phyloP scores from a whole-genome alignment of 1,140 invertebrate species.

The Helicoverpa armigera region DNA sequence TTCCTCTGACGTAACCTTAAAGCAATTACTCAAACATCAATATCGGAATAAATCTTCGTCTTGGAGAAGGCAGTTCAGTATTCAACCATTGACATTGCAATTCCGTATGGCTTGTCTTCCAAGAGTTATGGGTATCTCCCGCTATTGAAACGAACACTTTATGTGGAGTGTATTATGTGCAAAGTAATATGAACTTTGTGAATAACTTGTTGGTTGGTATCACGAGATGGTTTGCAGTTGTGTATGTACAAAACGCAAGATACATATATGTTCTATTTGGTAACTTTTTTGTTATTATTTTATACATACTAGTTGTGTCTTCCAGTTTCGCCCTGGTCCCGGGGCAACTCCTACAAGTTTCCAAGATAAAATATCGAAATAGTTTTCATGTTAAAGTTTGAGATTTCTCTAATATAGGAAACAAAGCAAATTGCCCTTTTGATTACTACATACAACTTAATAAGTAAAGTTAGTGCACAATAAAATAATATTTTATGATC shows the following conservation, averaged over 20 bases:
- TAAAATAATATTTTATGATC: too few relatives aligned
- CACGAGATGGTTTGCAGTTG: background rate
- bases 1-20: constrained; percentile 8
- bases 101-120: constrained; percentile 38
- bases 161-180: constrained; percentile 14
- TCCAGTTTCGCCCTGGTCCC: too few relatives aligned
- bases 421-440: too few relatives aligned
- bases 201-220: constrained; percentile 20
- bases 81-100: constrained; percentile 41
- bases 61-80: constrained; percentile 23
- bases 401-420: too few relatives aligned
- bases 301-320: too few relatives aligned
- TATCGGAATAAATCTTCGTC: constrained; percentile 41
- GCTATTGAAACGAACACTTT: constrained; percentile 38
- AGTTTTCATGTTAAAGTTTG: too few relatives aligned
- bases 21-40: constrained; percentile 46
- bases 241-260: too few relatives aligned
- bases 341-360: background rate
- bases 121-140: constrained; percentile 33
- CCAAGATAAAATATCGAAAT: too few relatives aligned
- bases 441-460: too few relatives aligned
- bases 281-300: too few relatives aligned
- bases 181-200: constrained; percentile 5
- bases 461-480: too few relatives aligned
- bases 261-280: too few relatives aligned